A percentile compares a stretch with the other conserved stretches of the same genome.
Evolutionary conservation across 2,888 invertebrate species (phyloP).

Genomic region (Scaptomyza polygonia): DNA sequence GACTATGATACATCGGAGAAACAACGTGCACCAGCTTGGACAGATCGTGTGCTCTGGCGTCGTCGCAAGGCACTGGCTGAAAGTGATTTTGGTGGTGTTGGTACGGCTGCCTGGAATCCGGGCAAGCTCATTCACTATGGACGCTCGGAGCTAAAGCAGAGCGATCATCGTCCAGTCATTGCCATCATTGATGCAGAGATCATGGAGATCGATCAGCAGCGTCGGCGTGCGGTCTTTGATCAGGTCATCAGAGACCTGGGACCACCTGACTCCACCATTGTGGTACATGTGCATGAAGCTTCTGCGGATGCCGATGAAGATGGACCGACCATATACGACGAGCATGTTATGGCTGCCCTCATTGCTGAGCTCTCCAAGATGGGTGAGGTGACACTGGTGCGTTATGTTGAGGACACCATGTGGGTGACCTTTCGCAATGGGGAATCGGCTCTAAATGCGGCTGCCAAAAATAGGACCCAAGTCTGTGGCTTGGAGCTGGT

Average conservation of each 20-base stretch:
- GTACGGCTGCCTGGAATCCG: slow-evolving; percentile 88
- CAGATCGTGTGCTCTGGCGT: slow-evolving; percentile 98
- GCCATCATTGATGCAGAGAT: slow-evolving; percentile 95
- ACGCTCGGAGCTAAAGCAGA: slow-evolving; percentile 95
- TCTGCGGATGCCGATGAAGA: slow-evolving; percentile 85
- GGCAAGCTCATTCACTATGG: slow-evolving; percentile 95
- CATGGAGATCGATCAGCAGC: slow-evolving; percentile 90
- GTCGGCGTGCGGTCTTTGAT: slow-evolving; percentile 89
- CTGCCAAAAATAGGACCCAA: slow-evolving; percentile 86
- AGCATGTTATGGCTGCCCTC: slow-evolving; percentile 91
- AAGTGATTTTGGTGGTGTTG: slow-evolving; percentile 85
- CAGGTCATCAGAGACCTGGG: slow-evolving; percentile 94
- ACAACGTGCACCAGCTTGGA: slow-evolving; percentile 98
- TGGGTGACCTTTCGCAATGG: slow-evolving; percentile 97
- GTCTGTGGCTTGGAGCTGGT: slow-evolving; percentile 88
- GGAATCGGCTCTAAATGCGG: slow-evolving; percentile 92
- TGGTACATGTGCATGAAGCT: slow-evolving; percentile 88
- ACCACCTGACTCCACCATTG: slow-evolving; percentile 97
- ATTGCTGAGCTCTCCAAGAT: slow-evolving; percentile 92
- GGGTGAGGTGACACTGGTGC: slow-evolving; percentile 95
- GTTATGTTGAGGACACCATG: slow-evolving; percentile 94
- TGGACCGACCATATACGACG: slow-evolving; percentile 89
- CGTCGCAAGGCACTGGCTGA: slow-evolving; percentile 90
- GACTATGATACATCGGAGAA: slow-evolving; percentile 99
- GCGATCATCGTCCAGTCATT: slow-evolving; percentile 98